Base-by-base conservation (phyloP, 2,113 vertebrate genomes). In the Diadophis punctatus region DNA sequence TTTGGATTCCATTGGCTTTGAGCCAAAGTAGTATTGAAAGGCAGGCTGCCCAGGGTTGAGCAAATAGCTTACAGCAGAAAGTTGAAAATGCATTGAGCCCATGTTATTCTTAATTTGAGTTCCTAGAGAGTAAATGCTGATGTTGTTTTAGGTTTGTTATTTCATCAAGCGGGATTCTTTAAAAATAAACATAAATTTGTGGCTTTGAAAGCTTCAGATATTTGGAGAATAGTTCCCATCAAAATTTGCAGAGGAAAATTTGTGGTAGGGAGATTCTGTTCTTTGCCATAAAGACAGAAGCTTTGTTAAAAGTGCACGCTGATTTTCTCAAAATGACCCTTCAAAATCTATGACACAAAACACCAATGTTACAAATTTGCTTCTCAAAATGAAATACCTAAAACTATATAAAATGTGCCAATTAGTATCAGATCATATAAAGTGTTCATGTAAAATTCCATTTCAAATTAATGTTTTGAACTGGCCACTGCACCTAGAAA, bases 1-100 rank as follows among this genome's bases (percentile, higher is more conserved):
- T 4, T 90, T 93, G 39, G 95, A 92, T 95, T 97, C 89, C 91
- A 95, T 95, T 96, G 96, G 90, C 96, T 96, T 5, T 9, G 68
- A 95, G 95, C 93, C 87, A 58, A 0, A 51, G 88, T 84, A 91
- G 89, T 14, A 90, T 92, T 93, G 56, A 92, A 80, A 63, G 0
- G 90, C 88, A 46, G 93, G 89, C 86, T 93, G 92, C 91, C 3
- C 1, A 22, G 0, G 0, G 0, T n/a, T 60, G 68, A 63, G 34
- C 18, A 0, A 1, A 86, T 34, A 1, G 55, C 0, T 0, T 60
- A 90, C 0, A 0, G 56, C 48, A 0, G 0, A 55, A 2, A 80
- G 11, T 0, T 0, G 88, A n/a, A 93, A 92, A 94, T 85, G 46
- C 84, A 93, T 87, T 87, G n/a, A 87, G 55, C 86, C 86, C 90